Base-by-base conservation (phyloP, 2,797 vertebrate genomes). In the Falco biarmicus region DNA sequence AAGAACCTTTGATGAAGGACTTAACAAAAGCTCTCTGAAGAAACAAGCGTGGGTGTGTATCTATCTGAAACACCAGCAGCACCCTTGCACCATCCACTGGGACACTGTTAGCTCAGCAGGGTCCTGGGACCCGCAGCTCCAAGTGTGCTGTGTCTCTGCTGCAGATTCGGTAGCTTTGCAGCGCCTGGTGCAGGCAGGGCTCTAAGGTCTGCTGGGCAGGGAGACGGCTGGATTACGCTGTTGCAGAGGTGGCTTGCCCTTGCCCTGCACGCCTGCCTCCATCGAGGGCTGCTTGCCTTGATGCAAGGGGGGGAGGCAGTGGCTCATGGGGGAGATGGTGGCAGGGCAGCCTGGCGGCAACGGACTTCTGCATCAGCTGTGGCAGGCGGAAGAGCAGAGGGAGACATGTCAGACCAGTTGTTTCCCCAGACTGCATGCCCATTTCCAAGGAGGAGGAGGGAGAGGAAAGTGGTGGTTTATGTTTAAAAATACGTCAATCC, bases 401-500 rank as follows among this genome's bases (percentile, higher is more conserved):
- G n/a, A 68, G 75, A 47, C 37, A 39, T 32, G 34, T 50, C 7
- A 3, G 64, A 83, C 60, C 47, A 53, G 54, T 86, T 51, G 51
- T 93, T 95, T 86, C 37, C 37, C 24, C 51, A 50, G 90, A 65
- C 43, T 54, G 65, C 19, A 1, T 77, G 34, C 34, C 43, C n/a
- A 15, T 92, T 89, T 54, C 34, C 16, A 59, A 31, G 28, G 63
- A 78, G 66, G 39, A 19, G 15, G 71, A 59, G 34, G 47, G 53
- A 54, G 43, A 43, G 76, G 76, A 37, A 85, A 47, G 59, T 53
- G 31, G 51, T 92, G 31, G 43, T 79, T 88, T 82, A 32, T 53
- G 28, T 93, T 95, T 95, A 95, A 96, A 96, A 92, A 94, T 84
- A 87, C 10, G 3, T 69, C 63, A 13, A 31, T 74, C 70, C 92